phyloP scores from a whole-genome alignment of 1,140 invertebrate species.

The Palaemon carinicauda region DNA sequence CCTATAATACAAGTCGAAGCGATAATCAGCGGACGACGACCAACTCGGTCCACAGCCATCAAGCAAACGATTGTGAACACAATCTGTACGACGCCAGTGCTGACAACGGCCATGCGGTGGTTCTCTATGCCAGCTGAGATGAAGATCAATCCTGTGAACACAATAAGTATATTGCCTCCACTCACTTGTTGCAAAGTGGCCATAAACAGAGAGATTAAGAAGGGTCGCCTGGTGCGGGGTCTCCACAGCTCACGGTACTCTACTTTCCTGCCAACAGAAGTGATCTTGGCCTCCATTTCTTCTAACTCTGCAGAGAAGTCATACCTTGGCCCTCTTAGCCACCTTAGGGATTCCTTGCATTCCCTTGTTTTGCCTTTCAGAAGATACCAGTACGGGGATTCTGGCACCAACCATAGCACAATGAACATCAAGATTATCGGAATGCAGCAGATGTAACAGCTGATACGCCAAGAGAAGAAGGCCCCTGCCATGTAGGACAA shows the following conservation, averaged over 20 bases:
- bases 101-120: conserved; percentile 26
- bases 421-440: neutral
- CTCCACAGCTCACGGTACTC: conserved; percentile 33
- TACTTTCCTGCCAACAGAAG: conserved; percentile 23
- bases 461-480: conserved; percentile 26
- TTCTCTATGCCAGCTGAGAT: conserved; percentile 23
- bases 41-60: conserved; percentile 21
- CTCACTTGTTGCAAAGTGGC: conserved; percentile 42
- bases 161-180: conserved; percentile 49
- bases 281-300: conserved; percentile 37
- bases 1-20: conserved; percentile 14
- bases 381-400: conserved; percentile 48
- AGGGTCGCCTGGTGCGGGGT: conserved; percentile 35
- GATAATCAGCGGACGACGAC: conserved; percentile 34
- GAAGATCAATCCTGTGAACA: conserved; percentile 42
- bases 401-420: conserved; percentile 16
- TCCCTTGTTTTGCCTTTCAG: conserved; percentile 18
- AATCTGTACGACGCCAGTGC: conserved; percentile 39
- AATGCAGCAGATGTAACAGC: conserved; percentile 20
- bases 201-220: conserved; percentile 39
- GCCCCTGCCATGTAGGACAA: conserved; percentile 28
- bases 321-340: conserved; percentile 45
- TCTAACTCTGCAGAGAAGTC: neutral
- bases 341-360: conserved; percentile 6
- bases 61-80: conserved; percentile 24